Evolutionary conservation across 2,888 invertebrate genomes (phyloP), one percentile per base, ranked within the genome.

Genomic region (Venusia cambrica): DNA sequence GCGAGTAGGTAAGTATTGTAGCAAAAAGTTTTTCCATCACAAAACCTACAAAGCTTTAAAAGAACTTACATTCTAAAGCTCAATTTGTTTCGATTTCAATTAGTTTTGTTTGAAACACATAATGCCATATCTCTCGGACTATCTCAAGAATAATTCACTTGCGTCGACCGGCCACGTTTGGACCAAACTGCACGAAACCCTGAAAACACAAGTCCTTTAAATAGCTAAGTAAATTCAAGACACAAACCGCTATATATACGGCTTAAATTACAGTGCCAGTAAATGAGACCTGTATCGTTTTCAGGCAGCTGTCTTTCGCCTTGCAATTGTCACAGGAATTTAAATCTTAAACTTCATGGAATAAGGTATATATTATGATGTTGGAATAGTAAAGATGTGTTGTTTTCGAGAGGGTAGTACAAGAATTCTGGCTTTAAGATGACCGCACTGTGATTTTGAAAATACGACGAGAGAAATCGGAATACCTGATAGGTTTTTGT

Each of bases 381-480:
- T 4, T 3, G 0, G 1, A 2, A 15, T 3, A 5, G 3, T 12
- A 5, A 4, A 29, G 30, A 26, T 47, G 16, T 25, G 28, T 18
- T 22, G 22, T 41, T 42, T 41, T 22, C 17, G 24, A 21, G 14
- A 31, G 17, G 38, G 27, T 15, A 26, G 30, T 4, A 30, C 29
- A 54, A 47, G 55, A 50, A 54, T 57, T 49, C 47, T 39, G 38
- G 49, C 55, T 57, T 57, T 38, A 54, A 59, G 56, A 57, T 58
- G 60, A 55, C 56, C 62, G 60, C 55, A 74, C 67, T 63, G 67
- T 71, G 75, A 76, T 83, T 84, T 83, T 79, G 73, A 80, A 85
- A 81, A 81, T 84, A 83, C 83, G 74, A 79, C 69, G 75, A 77
- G 77, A 62, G 77, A 81, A 81, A 75, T 72, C 60, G 61, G 65